Evolutionary conservation across 2,888 invertebrate species (phyloP), one percentile per base, ranked within the genome.

Genomic region (Amiota minor): DNA sequence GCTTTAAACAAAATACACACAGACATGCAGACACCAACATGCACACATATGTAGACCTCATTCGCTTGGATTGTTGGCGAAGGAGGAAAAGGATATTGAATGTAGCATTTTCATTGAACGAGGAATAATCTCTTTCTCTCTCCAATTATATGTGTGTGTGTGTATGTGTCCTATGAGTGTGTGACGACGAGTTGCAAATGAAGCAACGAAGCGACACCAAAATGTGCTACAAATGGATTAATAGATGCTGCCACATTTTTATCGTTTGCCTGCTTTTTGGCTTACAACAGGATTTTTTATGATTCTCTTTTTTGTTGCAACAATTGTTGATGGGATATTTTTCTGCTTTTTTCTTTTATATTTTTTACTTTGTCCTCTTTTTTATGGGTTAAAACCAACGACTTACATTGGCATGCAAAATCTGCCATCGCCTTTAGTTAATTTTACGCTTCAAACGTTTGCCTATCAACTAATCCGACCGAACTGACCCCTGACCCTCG

Each of bases 391-490:
- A 35, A 35, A 35, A 4, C 6, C 35, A 20, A 20, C 18, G 11
- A 59, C 23, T 59, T 23, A 80, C 85, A 80, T 84, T 84, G 83
- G 80, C 79, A 82, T 81, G 80, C 80, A 85, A 35, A 86, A 83
- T 81, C 84, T 83, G 79, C 77, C 35, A 35, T 35, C n/a, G 84
- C 80, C 80, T 81, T 86, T 84, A 81, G 84, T 84, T 81, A 85
- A 85, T 85, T 86, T 85, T 86, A 79, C 80, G 85, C 81, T 82
- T 81, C 80, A 80, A 81, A 82, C 85, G 80, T 81, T 82, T 79
- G 79, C 79, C 84, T 75, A 81, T 76, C 79, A 78, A 81, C 86
- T 81, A 85, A 86, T 80, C 80, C 79, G 76, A 79, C 80, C 79
- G 77, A 79, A 47, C 46, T 6, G 35, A 2, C 35, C 35, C 35